Percentiles rank a stretch among this genome's conserved stretches.
Evolutionary conservation across 2,888 invertebrate species (phyloP).

Genomic region (Caenorhabditis sp.): DNA sequence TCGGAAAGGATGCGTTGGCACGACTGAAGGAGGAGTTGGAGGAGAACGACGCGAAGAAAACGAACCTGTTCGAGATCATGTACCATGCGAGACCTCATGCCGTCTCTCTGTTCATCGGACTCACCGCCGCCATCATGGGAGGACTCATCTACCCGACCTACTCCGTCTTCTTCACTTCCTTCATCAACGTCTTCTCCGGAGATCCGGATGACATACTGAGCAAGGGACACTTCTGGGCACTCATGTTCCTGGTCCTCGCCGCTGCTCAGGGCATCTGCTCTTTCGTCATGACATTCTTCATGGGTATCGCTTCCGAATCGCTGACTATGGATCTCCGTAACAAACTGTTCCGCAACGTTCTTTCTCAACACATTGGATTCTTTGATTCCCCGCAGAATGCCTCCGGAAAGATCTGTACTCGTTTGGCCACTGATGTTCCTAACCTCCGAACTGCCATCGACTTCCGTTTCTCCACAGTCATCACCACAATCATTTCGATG

Average conservation of each 20-base stretch:
- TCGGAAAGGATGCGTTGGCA: conserved; percentile 62
- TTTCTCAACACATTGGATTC: conserved; percentile 81
- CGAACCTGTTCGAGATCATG: conserved; percentile 77
- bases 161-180: conserved; percentile 80
- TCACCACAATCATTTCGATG: conserved; percentile 78
- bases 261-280: conserved; percentile 79
- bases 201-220: conserved; percentile 76
- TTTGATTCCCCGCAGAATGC: conserved; percentile 80
- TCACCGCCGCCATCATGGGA: conserved; percentile 78
- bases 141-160: conserved; percentile 81
- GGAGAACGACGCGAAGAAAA: conserved; percentile 59
- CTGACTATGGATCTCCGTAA: conserved; percentile 79
- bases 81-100: conserved; percentile 74
- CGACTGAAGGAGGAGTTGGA: conserved; percentile 65
- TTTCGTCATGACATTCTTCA: conserved; percentile 74
- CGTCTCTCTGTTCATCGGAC: conserved; percentile 78
- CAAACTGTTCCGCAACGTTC: conserved; percentile 80
- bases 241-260: conserved; percentile 79
- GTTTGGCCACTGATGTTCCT: conserved; percentile 81
- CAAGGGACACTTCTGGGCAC: conserved; percentile 81
- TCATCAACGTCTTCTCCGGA: conserved; percentile 73
- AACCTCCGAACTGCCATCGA: conserved; percentile 80
- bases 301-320: conserved; percentile 79
- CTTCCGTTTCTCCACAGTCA: conserved; percentile 79
- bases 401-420: conserved; percentile 80